phyloP scores from a whole-genome alignment of 2,888 invertebrate species.

The Polydrusus tereticollis region DNA sequence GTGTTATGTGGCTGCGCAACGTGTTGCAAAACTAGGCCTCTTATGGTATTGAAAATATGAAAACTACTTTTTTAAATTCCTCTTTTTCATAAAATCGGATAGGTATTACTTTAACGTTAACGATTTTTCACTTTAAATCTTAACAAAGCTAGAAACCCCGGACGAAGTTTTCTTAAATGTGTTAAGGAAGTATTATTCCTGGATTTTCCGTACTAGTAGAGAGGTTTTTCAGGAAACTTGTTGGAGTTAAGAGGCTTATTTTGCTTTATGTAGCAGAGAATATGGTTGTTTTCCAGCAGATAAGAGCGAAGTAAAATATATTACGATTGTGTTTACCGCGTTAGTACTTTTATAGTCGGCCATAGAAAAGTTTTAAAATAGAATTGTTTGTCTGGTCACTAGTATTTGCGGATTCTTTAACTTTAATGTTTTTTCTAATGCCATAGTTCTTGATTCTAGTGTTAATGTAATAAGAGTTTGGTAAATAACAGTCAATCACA shows the following conservation, averaged over 20 bases:
- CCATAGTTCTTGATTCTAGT: no score
- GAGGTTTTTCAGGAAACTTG: not conserved
- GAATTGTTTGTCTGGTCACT: not conserved
- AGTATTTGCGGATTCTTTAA: not conserved
- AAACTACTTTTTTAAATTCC: no score
- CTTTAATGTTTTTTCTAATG: not conserved
- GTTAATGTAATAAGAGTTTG: no score
- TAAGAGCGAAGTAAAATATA: not conserved
- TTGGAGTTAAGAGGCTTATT: constrained; percentile 6
- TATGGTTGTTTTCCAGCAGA: constrained; percentile 15
- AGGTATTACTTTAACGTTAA: not conserved
- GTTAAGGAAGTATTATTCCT: constrained; percentile 5
- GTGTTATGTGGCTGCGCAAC: no score
- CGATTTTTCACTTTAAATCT: not conserved
- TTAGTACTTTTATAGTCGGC: not conserved
- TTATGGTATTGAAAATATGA: no score
- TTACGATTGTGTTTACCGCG: constrained; percentile 1
- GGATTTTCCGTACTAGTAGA: not conserved
- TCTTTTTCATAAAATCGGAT: no score
- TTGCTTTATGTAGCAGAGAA: constrained; percentile 3
- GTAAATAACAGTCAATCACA: no score
- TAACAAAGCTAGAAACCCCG: not conserved
- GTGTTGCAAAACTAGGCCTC: no score
- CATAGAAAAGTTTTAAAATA: not conserved
- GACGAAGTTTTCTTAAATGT: not conserved